Conservation (phyloP, 64 coral and sea anemone genomes). For the Actinia equina region DNA sequence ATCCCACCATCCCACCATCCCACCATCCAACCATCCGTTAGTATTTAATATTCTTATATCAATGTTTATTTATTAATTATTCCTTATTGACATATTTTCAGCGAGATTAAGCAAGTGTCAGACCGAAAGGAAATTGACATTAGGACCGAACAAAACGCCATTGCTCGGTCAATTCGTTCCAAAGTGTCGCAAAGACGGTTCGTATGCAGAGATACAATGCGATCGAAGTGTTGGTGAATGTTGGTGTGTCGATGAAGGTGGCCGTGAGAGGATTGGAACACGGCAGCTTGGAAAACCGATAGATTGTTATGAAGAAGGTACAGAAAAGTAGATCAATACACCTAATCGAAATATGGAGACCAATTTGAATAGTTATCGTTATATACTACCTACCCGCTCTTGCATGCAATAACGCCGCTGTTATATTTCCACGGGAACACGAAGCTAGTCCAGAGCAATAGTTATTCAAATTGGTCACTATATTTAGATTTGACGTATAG, state of each 20-base stretch:
- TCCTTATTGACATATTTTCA: not conserved
- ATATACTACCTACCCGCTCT: no score
- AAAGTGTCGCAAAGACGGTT: conserved; percentile 34
- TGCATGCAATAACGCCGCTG: no score
- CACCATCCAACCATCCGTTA: no score
- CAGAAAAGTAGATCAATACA: not conserved
- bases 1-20: no score
- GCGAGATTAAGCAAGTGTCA: conserved; percentile 31
- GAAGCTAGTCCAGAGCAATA: no score
- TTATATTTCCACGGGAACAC: no score
- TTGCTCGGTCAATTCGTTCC: conserved; percentile 7
- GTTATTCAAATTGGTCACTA: no score
- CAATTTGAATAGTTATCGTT: no score
- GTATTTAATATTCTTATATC: no score
- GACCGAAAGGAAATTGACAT: not conserved
- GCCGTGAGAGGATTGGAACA: conserved; percentile 33
- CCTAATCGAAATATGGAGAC: no score
- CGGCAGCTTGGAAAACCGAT: conserved; percentile 28
- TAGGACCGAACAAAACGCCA: not conserved
- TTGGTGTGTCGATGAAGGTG: conserved; percentile 47
- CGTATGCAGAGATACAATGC: conserved; percentile 43
- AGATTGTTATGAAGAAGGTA: conserved; percentile 19
- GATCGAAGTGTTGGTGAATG: not conserved
- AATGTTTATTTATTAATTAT: not conserved
- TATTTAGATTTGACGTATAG: no score